phyloP scores from a whole-genome alignment of 2,888 invertebrate genomes.

The Bombyx huttoni region DNA sequence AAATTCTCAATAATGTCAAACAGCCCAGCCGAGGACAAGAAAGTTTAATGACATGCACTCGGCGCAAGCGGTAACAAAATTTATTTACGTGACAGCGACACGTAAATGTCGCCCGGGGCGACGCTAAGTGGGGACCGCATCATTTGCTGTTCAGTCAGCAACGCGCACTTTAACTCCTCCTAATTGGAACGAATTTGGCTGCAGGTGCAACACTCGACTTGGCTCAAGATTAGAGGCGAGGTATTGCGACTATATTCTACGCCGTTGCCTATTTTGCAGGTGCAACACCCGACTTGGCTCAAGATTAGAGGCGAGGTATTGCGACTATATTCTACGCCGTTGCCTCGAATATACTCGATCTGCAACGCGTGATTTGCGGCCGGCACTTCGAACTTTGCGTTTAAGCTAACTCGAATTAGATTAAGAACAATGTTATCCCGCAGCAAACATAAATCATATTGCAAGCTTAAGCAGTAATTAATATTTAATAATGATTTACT shows the following conservation, averaged over 20 bases:
- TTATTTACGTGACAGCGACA: conserved; percentile 60
- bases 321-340: conserved; percentile 56
- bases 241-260: conserved; percentile 60
- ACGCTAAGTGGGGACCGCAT: conserved; percentile 66
- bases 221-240: conserved; percentile 68
- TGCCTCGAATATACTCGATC: conserved; percentile 63
- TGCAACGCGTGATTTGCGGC: conserved; percentile 58
- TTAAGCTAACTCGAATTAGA: conserved; percentile 61
- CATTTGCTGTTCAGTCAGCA: conserved; percentile 68
- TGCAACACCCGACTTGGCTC: conserved; percentile 69
- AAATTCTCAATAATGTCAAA: conserved; percentile 17
- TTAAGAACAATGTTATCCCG: conserved; percentile 69
- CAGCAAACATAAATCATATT: conserved; percentile 55
- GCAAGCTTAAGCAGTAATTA: conserved; percentile 46
- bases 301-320: conserved; percentile 67
- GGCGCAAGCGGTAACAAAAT: conserved; percentile 56
- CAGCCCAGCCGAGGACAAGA: conserved; percentile 47
- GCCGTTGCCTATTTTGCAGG: conserved; percentile 65
- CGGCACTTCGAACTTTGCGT: conserved; percentile 38
- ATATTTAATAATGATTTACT: conserved; percentile 58
- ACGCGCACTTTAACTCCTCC: conserved; percentile 66
- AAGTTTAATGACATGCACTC: conserved; percentile 63
- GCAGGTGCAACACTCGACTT: conserved; percentile 69
- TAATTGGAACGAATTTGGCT: conserved; percentile 72
- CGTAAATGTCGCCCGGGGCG: conserved; percentile 53